Base-by-base conservation (phyloP, 2,113 vertebrate genomes). In the Dissostichus mawsoni region DNA sequence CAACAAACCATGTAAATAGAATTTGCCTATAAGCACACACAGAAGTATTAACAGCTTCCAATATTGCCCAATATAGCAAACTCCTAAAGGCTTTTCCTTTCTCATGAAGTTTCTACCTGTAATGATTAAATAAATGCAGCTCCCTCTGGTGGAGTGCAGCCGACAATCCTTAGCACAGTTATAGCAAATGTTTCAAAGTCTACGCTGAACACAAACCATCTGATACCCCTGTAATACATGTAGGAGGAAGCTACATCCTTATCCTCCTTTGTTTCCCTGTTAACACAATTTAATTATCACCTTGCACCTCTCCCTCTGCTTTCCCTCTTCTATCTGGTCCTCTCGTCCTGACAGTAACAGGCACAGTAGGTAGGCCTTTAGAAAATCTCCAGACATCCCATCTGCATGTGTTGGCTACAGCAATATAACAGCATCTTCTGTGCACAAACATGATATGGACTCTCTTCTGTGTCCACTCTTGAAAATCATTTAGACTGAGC, bases 121-220 rank as follows among this genome's bases (percentile, higher is more conserved):
- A 47, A 58, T 70, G 47, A 74, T 69, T 51, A 74, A 70, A 69
- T 78, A 36, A 77, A 65, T 11, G 59, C 51, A 81, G 79, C 87
- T 81, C 84, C 83, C 82, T 86, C 89, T 89, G 78, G 63, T 89
- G 85, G 89, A 85, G n/a, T 11, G 65, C 25, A 66, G 14, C 67
- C 41, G 50, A 70, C 33, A 73, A 62, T 59, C 61, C 25, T 69
- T 25, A 45, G 13, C 33, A 58, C 23, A 44, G 50, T 13, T 73
- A 10, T 56, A 47, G n/a, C 56, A 25, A 25, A 10, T 13, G 18
- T 69, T 72, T 83, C 12, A 80, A 59, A 44, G n/a, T 52, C 76
- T 55, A 9, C 17, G n/a, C 17, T 63, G n/a, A 59, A 70, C 52
- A 74, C 64, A 64, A 76, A 47, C 16, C 20, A 33, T 52, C 55